phyloP scores from a whole-genome alignment of 2,113 vertebrate species.

The Caretta caretta region DNA sequence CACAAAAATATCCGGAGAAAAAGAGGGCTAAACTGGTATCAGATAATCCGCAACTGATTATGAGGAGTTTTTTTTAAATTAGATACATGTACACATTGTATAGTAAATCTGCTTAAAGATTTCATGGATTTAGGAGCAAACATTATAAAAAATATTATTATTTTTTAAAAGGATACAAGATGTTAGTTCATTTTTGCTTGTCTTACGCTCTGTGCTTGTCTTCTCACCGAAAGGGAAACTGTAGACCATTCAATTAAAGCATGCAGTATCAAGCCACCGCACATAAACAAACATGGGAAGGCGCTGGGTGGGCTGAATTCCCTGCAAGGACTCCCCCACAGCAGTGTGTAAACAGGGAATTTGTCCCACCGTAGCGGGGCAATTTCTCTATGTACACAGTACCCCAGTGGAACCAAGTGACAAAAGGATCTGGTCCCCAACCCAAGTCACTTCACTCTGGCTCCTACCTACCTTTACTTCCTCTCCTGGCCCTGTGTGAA shows the following conservation, averaged over 20 bases:
- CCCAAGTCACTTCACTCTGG: too few relatives aligned
- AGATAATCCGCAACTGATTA: not conserved
- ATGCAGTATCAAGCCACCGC: fast-evolving
- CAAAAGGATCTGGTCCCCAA: too few relatives aligned
- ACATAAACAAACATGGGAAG: fast-evolving
- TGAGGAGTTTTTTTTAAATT: not conserved
- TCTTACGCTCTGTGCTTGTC: fast-evolving
- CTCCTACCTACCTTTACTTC: too few relatives aligned
- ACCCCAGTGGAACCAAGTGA: too few relatives aligned
- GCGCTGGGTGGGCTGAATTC: fast-evolving
- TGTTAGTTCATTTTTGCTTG: not conserved
- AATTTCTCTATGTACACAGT: too few relatives aligned
- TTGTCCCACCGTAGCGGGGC: too few relatives aligned
- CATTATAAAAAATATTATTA: not conserved
- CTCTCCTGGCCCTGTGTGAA: too few relatives aligned
- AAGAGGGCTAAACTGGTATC: not conserved
- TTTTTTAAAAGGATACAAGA: not conserved
- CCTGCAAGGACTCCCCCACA: too few relatives aligned
- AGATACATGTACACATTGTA: fast-evolving
- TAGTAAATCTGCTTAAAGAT: not conserved
- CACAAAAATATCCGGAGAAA: not conserved
- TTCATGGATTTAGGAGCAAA: not conserved
- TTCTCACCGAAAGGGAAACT: fast-evolving
- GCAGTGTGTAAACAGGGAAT: too few relatives aligned
- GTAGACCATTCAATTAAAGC: fast-evolving